Evolutionary conservation across 1,140 invertebrate genomes (phyloP), one percentile per base, ranked within the genome.

Genomic region (Drosophila hydei): DNA sequence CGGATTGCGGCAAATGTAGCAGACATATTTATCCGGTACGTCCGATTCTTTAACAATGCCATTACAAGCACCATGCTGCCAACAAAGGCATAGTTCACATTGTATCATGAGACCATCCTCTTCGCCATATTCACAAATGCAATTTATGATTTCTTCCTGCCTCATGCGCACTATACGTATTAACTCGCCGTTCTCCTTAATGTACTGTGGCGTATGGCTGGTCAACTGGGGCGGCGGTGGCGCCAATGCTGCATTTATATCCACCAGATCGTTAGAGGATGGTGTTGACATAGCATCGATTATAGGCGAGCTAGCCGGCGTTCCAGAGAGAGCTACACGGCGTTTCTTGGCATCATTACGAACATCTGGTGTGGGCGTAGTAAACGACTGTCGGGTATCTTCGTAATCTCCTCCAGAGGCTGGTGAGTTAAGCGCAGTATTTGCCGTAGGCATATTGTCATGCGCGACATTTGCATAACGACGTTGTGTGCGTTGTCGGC

Each of bases 31-130:
- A 47, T 97, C 96, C 0, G 97, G 97, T 9, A 98, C 96, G 91
- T 97, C 94, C 9, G 92, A 87, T 76, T 97, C 96, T 27, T 93
- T 94, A 61, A 96, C 94, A 64, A 98, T 97, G 45, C 95, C 95
- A 90, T 97, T 96, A 81, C 97, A 99, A 38, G 94, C 93, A 0
- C 96, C 97, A 91, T 98, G 97, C 91, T 98, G 97, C 98, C 97
- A 99, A 91, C 97, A 97, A 9, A 98, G 92, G 87, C 97, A 98
- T 18, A 98, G 93, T 90, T 99, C 98, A 92, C 98, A 99, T 93
- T 99, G 95, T 77, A 98, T 96, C 97, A 98, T 98, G 3, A 98
- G 92, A 3, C 97, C 97, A 91, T 98, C 97, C 92, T 98, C 97
- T 92, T 98, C 97, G 68, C 94, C 94, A 79, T 94, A 94, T 18